Conservation (phyloP, 2,888 invertebrate species). For the Micropterix aruncella region DNA sequence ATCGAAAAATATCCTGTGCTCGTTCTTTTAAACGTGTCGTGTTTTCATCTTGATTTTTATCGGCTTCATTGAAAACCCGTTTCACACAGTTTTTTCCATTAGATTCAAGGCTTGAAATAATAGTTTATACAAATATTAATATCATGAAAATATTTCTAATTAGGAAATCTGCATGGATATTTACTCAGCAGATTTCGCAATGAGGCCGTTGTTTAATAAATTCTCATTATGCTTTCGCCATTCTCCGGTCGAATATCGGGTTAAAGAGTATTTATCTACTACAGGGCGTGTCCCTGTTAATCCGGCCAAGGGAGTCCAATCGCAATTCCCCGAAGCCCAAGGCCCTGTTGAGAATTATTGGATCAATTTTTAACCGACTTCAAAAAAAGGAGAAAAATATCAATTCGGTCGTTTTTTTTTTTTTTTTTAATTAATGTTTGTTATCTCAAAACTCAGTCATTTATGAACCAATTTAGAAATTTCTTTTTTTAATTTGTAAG, state of each 20-base stretch:
- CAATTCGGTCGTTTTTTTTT: too few relatives aligned
- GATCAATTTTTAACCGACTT: too few relatives aligned
- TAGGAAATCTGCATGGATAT: constrained; percentile 6
- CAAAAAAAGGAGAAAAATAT: too few relatives aligned
- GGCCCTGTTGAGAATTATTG: constrained; percentile 26
- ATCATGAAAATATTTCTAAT: constrained; percentile 6
- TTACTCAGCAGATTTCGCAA: constrained; percentile 37
- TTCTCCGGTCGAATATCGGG: constrained; percentile 56
- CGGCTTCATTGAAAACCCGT: constrained; percentile 47
- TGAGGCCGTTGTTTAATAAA: constrained; percentile 30
- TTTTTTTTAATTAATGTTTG: too few relatives aligned
- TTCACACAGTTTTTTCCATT: constrained; percentile 49
- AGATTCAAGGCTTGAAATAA: constrained; percentile 30
- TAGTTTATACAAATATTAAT: not conserved
- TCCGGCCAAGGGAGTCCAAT: constrained; percentile 55
- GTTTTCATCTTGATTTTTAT: constrained; percentile 54
- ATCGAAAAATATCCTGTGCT: constrained; percentile 53
- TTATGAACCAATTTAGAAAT: too few relatives aligned
- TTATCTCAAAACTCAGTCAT: too few relatives aligned
- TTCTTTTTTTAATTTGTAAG: too few relatives aligned
- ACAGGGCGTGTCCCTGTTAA: constrained; percentile 61
- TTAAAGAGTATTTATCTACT: constrained; percentile 62
- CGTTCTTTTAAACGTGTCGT: constrained; percentile 50
- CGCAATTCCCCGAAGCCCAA: constrained; percentile 58
- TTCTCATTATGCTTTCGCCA: constrained; percentile 51